Conservation (phyloP, 2,888 invertebrate species). For the Ellobium chinense region DNA sequence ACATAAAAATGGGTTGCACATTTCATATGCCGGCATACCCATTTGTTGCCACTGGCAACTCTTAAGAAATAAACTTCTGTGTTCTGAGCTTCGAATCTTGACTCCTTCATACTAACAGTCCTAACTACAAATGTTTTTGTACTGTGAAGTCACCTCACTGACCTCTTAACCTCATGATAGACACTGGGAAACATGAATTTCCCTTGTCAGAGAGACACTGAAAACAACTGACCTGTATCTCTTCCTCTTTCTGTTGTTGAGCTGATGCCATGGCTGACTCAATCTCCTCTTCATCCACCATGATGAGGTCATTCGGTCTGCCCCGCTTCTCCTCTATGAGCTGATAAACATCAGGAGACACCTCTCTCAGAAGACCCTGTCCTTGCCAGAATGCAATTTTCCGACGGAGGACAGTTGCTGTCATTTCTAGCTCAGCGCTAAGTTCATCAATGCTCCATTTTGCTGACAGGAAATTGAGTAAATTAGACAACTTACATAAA, state of each 20-base stretch:
- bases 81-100: no score
- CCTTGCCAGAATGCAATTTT: conserved; percentile 96
- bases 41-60: no score
- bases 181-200: no score
- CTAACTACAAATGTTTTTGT: no score
- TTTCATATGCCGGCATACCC: no score
- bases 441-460: conserved; percentile 93
- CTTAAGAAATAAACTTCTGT: no score
- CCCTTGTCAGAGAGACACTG: no score
- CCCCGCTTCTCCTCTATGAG: conserved; percentile 78
- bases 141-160: no score
- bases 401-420: conserved; percentile 85
- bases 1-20: no score
- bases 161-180: no score
- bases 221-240: conserved; percentile 84
- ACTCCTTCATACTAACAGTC: no score
- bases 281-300: conserved; percentile 90
- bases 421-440: conserved; percentile 91
- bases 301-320: conserved; percentile 62
- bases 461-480: conserved; percentile 80
- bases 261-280: conserved; percentile 97
- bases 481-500: no score
- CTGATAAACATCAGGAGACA: conserved; percentile 85
- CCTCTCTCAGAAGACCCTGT: conserved; percentile 91
- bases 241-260: conserved; percentile 95